Percentiles rank a stretch among this genome's conserved stretches.
Evolutionary conservation across 2,888 invertebrate genomes (phyloP).

Genomic region (Neoascia interrupta): DNA sequence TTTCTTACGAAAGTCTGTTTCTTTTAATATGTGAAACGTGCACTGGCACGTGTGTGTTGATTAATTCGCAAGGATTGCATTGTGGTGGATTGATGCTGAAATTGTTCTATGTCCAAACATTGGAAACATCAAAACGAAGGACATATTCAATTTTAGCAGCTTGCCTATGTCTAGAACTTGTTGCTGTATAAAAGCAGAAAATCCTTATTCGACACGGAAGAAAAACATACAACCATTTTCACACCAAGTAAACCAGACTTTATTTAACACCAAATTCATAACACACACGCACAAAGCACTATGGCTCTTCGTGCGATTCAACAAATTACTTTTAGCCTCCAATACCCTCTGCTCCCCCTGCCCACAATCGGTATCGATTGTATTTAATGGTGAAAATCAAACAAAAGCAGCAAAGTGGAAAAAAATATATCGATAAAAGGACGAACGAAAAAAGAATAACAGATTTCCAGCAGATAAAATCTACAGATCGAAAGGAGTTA

Average conservation of each 20-base stretch:
- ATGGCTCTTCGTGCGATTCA: conserved; percentile 51
- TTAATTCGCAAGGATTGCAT: too few relatives aligned
- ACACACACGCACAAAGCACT: conserved; percentile 45
- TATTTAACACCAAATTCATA: conserved; percentile 12
- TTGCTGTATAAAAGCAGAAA: too few relatives aligned
- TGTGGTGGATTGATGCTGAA: too few relatives aligned
- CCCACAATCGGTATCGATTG: conserved; percentile 7
- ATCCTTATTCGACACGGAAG: too few relatives aligned
- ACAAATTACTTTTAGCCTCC: conserved; percentile 52
- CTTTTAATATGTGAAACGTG: too few relatives aligned
- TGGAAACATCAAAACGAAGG: too few relatives aligned
- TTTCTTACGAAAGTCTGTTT: too few relatives aligned
- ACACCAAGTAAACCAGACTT: too few relatives aligned
- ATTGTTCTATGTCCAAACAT: too few relatives aligned
- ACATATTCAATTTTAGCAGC: too few relatives aligned
- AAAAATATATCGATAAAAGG: neutral
- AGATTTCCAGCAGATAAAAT: conserved; percentile 60
- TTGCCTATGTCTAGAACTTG: too few relatives aligned
- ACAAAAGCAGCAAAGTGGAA: neutral
- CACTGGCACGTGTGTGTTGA: conserved; percentile 20
- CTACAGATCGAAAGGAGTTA: conserved; percentile 46
- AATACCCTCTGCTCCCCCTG: neutral
- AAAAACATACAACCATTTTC: too few relatives aligned
- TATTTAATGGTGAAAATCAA: conserved; percentile 13
- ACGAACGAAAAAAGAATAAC: conserved; percentile 31